These are phyloP conservation scores for Oryzaephilus surinamensis DNA, from an alignment of 1,140 invertebrate species.

Conservation along the genomic window DNA sequence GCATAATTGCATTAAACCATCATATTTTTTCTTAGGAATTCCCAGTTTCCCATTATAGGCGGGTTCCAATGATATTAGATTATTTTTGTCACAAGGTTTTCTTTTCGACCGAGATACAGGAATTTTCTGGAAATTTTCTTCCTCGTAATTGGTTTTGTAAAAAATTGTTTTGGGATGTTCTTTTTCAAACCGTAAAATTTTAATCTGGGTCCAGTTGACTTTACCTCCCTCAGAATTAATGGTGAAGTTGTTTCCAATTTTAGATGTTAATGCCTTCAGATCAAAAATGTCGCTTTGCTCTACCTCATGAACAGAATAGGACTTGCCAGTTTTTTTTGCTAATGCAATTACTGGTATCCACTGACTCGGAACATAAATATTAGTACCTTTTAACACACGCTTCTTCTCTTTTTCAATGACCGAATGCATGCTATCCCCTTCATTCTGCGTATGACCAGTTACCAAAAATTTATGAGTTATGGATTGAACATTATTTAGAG, in stretches of 20 bases:
- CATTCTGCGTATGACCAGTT: too few relatives aligned
- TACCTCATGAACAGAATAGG: slow-evolving; percentile 7
- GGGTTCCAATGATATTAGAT: background rate
- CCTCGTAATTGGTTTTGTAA: slow-evolving; percentile 9
- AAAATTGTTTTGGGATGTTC: slow-evolving; percentile 6
- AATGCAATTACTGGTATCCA: slow-evolving; percentile 4
- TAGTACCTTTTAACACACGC: slow-evolving; percentile 18
- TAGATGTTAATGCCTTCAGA: slow-evolving; percentile 9
- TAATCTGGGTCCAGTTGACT: slow-evolving; percentile 23
- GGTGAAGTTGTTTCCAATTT: slow-evolving; percentile 21
- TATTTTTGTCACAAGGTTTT: background rate
- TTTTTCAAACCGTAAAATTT: slow-evolving; percentile 18
- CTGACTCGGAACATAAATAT: slow-evolving; percentile 27
- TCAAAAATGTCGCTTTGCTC: slow-evolving; percentile 9
- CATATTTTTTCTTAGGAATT: too few relatives aligned
- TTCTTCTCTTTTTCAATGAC: slow-evolving; percentile 33
- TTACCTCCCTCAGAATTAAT: slow-evolving; percentile 15
- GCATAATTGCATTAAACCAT: too few relatives aligned
- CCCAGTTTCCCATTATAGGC: background rate
- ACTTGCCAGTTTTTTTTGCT: slow-evolving; percentile 12
- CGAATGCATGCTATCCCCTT: slow-evolving; percentile 30
- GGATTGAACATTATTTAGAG: too few relatives aligned
- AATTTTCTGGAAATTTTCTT: background rate
- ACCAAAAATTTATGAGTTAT: too few relatives aligned
- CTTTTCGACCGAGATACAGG: background rate